Base-by-base conservation (phyloP, 2,113 vertebrate species). In the Caranx melampygus region DNA sequence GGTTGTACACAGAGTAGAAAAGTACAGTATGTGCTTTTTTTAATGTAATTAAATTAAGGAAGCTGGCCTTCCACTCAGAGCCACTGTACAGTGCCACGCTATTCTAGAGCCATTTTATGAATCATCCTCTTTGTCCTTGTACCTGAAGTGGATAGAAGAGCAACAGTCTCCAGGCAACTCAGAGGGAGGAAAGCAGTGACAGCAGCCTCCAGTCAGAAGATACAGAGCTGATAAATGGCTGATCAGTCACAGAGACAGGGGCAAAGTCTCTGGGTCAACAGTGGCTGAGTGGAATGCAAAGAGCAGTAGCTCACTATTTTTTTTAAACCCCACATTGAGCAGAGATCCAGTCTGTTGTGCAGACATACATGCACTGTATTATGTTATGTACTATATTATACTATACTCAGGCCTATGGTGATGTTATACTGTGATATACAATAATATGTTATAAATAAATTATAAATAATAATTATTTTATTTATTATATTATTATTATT, bases 151-250 rank as follows among this genome's bases (percentile, higher is more conserved):
- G 34, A 70, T 52, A 40, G 65, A 83, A 72, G 34, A 75, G 79
- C 77, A 84, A 77, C 85, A 76, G 91, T 88, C 85, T 87, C 83
- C 76, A 78, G 87, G 88, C 87, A 89, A 89, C 90, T 87, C 72
- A 18, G 87, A 85, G 78, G 65, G 68, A 79, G 78, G 82, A 59
- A 88, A 69, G 63, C 67, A 75, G 65, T 78, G 58, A 76, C 74
- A 82, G 76, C 65, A 79, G 35, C 84, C 81, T 73, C 73, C 77
- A 88, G 88, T 91, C 90, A 88, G 81, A 88, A 89, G 87, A 92
- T 90, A 79, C 82, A 81, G 74, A 77, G 82, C 89, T 87, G 90
- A 93, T 91, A 91, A 89, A 91, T 78, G 86, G 70, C 85, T 86
- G 87, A 92, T 92, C 85, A 79, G 85, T 89, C 87, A 78, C 81